Evolutionary conservation across 2,113 vertebrate genomes (phyloP), one percentile per base, ranked within the genome.

Genomic region (Trematomus loennbergii): DNA sequence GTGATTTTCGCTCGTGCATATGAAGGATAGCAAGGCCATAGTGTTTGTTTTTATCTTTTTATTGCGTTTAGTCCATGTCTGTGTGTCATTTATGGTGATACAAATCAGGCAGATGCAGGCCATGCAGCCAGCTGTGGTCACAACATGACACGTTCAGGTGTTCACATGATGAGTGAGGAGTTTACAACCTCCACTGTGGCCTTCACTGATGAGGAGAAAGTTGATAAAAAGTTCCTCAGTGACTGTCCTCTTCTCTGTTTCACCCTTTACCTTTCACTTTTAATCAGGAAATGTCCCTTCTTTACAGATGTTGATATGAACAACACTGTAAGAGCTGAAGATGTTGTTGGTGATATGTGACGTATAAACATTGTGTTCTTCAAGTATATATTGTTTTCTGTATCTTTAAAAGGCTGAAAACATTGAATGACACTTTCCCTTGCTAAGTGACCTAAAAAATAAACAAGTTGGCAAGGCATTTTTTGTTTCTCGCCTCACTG

Each of bases 61-160:
- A n/a, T 12, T 43, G 63, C 22, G 29, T 54, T 52, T 33, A 43
- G 48, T 54, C 22, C n/a, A 40, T 75, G 71, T 77, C 15, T 66
- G 66, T 55, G 60, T 55, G 29, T 57, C 66, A 18, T 55, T 33
- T 9, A 10, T 69, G 0, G 5, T 69, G 63, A 20, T 9, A 1
- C 4, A 16, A 16, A 25, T 12, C 20, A 50, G 15, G 16, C 40
- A 45, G 52, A 48, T n/a, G 54, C 43, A 78, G 69, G 57, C 50
- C 61, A 64, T 22, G 67, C 48, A 61, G 22, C 46, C 65, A 81
- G 63, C 78, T 87, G 82, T 67, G 62, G 46, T 61, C 79, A 70
- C 75, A 69, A 22, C 75, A 81, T 25, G 73, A 22, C n/a, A 9
- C 5, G 64, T 81, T 78, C 79, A 88, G 78, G 81, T 80, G 74